phyloP scores from a whole-genome alignment of 2,113 vertebrate genomes.

The Strigops habroptila region DNA sequence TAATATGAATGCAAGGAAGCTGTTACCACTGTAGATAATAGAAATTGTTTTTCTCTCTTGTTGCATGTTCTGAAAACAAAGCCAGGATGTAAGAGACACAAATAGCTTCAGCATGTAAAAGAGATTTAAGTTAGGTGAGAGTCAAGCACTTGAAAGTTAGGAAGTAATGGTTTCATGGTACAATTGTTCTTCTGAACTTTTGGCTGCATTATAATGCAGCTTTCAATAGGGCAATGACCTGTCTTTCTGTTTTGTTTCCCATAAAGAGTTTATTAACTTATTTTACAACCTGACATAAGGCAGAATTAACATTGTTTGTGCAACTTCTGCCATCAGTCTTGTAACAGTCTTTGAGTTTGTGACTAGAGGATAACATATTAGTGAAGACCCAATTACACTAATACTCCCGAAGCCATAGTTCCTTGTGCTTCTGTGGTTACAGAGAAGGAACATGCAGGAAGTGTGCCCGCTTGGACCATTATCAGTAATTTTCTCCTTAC shows the following conservation, averaged over 20 bases:
- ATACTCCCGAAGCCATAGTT: neutral
- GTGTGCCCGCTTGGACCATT: neutral
- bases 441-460: neutral
- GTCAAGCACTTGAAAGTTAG: neutral
- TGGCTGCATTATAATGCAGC: neutral
- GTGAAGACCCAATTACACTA: neutral
- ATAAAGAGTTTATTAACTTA: neutral
- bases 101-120: conserved; percentile 34
- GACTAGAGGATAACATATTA: neutral
- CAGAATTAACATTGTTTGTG: neutral
- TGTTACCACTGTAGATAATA: conserved; percentile 1
- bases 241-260: neutral
- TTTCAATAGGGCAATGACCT: neutral
- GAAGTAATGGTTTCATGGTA: neutral
- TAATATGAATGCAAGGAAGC: conserved; percentile 40
- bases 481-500: neutral
- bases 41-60: conserved; percentile 17
- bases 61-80: conserved; percentile 40
- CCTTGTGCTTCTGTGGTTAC: neutral
- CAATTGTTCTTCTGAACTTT: neutral
- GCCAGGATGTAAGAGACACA: conserved; percentile 42
- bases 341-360: neutral
- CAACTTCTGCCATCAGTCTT: neutral
- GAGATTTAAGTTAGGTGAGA: conserved; percentile 7
- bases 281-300: neutral